These are phyloP conservation scores for Ophonus ardosiacus DNA, from an alignment of 2,888 invertebrate genomes.

Conservation along the genomic window DNA sequence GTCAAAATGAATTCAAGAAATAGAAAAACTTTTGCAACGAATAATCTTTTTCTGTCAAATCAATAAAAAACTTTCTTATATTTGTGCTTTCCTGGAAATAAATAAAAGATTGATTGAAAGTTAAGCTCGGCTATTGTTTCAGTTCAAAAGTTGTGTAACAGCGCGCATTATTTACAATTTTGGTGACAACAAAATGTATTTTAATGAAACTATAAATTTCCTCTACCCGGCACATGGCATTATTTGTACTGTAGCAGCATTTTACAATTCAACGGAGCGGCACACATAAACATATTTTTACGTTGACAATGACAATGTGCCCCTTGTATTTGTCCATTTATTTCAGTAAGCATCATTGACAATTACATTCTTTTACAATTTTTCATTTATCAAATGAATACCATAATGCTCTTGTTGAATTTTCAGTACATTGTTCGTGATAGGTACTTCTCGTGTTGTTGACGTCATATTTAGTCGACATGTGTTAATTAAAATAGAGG, in stretches of 20 bases:
- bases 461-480: neutral
- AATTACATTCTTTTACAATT: neutral
- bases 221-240: neutral
- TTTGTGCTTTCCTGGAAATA: slow-evolving; percentile 34
- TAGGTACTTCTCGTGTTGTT: neutral
- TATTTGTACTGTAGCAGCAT: slow-evolving; percentile 25
- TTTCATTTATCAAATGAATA: neutral
- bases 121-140: slow-evolving; percentile 29
- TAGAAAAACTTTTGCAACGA: slow-evolving; percentile 40
- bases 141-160: slow-evolving; percentile 33
- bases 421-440: neutral
- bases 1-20: slow-evolving; percentile 34
- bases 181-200: slow-evolving; percentile 43
- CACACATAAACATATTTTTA: slow-evolving; percentile 32
- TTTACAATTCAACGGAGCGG: slow-evolving; percentile 5
- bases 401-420: neutral
- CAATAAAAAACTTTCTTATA: slow-evolving; percentile 43
- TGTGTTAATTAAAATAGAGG: no score
- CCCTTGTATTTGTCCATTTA: neutral
- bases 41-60: slow-evolving; percentile 42
- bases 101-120: slow-evolving; percentile 45
- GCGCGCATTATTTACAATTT: slow-evolving; percentile 46
- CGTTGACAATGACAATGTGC: slow-evolving; percentile 24
- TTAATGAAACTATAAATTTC: slow-evolving; percentile 46
- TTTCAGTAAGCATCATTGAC: slow-evolving; percentile 7